These are phyloP conservation scores for Pangasius larnaudii DNA, from an alignment of 2,797 vertebrate genomes.

Conservation along the genomic window DNA sequence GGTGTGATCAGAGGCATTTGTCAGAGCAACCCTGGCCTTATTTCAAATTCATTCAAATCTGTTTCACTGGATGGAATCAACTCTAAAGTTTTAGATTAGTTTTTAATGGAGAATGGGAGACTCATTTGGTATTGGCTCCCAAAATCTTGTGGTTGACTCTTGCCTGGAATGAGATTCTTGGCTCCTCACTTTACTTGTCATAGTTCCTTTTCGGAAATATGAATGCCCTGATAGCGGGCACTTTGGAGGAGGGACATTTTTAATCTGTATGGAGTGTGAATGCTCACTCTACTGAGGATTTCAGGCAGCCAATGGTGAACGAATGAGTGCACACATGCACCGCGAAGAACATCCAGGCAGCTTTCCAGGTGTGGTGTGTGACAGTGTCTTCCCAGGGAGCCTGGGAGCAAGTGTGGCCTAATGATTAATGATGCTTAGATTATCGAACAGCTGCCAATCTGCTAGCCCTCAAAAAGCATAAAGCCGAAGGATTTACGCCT, in stretches of 20 bases:
- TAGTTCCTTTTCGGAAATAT: neutral
- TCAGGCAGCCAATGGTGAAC: neutral
- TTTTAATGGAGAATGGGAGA: neutral
- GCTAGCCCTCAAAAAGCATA: conserved; percentile 53
- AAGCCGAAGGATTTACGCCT: conserved; percentile 71
- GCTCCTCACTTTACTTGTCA: neutral
- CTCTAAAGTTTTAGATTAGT: neutral
- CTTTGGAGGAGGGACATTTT: neutral
- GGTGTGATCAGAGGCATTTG: neutral
- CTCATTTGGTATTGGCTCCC: neutral
- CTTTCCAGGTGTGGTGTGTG: conserved; percentile 41
- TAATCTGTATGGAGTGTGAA: neutral
- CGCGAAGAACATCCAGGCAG: neutral
- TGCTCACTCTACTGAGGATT: neutral
- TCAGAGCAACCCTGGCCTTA: conserved; percentile 2
- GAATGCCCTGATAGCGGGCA: neutral
- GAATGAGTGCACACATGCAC: neutral
- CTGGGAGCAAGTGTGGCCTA: conserved; percentile 33
- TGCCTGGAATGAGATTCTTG: neutral
- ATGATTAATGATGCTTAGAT: conserved; percentile 74
- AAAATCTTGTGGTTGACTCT: neutral
- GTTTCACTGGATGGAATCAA: neutral
- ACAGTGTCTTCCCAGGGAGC: conserved; percentile 32
- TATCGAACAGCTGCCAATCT: conserved; percentile 65
- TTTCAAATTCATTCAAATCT: neutral